A percentile compares a stretch with the other conserved stretches of the same genome.
phyloP scores from a whole-genome alignment of 1,140 invertebrate species.

The Campoletis sonorensis region DNA sequence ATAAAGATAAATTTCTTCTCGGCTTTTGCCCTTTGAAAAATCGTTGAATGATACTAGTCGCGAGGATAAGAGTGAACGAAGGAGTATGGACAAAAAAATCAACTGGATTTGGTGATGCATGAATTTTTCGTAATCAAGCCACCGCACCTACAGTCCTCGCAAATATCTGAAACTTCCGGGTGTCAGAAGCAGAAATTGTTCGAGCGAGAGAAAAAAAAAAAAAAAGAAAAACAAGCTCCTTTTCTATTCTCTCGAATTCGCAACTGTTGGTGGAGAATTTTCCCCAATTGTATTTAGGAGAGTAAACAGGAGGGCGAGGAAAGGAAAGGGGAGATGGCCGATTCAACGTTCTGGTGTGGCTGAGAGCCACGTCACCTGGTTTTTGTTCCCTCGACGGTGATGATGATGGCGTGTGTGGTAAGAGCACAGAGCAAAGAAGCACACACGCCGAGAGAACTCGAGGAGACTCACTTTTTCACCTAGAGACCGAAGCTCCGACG shows the following conservation, averaged over 20 bases:
- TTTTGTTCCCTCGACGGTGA: constrained; percentile 27
- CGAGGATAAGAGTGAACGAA: neutral
- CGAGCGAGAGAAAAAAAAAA: neutral
- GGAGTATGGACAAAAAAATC: neutral
- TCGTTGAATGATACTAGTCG: neutral
- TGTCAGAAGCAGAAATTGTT: constrained; percentile 11
- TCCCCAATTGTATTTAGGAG: constrained; percentile 7
- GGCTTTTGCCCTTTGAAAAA: neutral
- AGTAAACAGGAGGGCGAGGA: neutral
- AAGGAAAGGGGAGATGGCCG: neutral
- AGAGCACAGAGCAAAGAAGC: constrained; percentile 26
- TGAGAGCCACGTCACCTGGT: constrained; percentile 41
- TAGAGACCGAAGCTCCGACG: constrained; percentile 18
- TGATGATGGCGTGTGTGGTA: constrained; percentile 3
- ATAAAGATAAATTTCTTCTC: too few species aligned
- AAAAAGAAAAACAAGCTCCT: neutral
- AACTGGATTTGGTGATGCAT: neutral
- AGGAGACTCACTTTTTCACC: constrained; percentile 38
- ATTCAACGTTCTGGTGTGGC: constrained; percentile 26
- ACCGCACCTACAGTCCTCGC: neutral
- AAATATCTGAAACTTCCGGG: neutral
- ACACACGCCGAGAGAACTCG: constrained; percentile 27
- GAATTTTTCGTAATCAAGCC: neutral
- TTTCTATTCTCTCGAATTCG: constrained; percentile 5
- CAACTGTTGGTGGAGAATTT: neutral